Percentiles rank a stretch among this genome's conserved stretches.
Conservation (phyloP, 2,888 invertebrate species). For the Cantharis flavilabris region DNA sequence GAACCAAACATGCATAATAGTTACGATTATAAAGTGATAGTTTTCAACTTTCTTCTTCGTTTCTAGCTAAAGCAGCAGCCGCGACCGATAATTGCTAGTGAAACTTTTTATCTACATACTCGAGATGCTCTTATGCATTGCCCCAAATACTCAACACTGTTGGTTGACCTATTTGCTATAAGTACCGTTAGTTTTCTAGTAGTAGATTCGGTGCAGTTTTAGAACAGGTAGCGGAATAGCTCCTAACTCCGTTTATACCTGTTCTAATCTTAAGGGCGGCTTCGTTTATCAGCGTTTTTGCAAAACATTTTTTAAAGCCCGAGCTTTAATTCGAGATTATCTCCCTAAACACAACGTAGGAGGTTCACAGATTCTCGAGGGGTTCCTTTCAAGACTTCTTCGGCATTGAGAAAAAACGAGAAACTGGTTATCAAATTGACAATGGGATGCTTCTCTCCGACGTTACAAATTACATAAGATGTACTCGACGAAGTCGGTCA, state of each 20-base stretch:
- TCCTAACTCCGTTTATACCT: not conserved
- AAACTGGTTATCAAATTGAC: not conserved
- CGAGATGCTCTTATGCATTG: not conserved
- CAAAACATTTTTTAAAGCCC: not conserved
- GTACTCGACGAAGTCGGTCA: not conserved
- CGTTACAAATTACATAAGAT: too few species aligned
- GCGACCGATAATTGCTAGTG: constrained; percentile 10
- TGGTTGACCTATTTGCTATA: constrained; percentile 15
- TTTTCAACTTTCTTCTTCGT: constrained; percentile 12
- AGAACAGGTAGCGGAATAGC: constrained; percentile 22
- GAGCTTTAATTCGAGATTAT: not conserved
- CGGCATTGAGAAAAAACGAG: not conserved
- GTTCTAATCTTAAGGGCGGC: constrained; percentile 13
- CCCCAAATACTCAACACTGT: not conserved
- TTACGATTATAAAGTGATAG: constrained; percentile 1
- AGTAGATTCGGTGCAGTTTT: not conserved
- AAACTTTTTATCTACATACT: constrained; percentile 12
- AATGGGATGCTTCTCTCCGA: not conserved
- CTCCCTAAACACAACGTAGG: not conserved
- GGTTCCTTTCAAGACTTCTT: not conserved
- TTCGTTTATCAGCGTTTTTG: constrained; percentile 7
- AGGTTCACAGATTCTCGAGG: not conserved
- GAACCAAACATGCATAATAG: not conserved
- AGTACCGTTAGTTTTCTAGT: constrained; percentile 19
- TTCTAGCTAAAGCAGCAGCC: constrained; percentile 8